Evolutionary conservation across 2,888 invertebrate species (phyloP).

Genomic region (Acrocyrtus sp.): DNA sequence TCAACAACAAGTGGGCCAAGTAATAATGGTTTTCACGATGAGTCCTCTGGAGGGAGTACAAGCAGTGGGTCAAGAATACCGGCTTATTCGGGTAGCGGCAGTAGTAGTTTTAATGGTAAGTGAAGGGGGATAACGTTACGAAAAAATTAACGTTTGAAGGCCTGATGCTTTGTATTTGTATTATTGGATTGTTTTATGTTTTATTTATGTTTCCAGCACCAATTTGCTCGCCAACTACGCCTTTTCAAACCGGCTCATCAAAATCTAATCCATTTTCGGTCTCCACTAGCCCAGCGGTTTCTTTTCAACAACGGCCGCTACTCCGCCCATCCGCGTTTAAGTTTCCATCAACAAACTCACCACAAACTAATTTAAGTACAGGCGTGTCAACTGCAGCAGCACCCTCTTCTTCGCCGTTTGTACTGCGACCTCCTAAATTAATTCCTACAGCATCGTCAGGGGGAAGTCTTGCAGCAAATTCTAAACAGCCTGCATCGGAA

Average conservation of each 20-base stretch:
- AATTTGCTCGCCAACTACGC: not conserved
- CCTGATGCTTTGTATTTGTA: too few species aligned
- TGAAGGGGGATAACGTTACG: too few species aligned
- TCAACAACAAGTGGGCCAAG: not conserved
- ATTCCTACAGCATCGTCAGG: conserved; percentile 5
- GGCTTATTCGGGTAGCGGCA: not conserved
- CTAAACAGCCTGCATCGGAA: not conserved
- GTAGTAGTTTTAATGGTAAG: not conserved
- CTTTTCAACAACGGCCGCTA: not conserved
- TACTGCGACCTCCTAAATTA: conserved; percentile 17
- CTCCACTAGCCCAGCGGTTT: not conserved
- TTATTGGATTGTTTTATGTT: too few species aligned
- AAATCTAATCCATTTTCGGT: conserved; percentile 5
- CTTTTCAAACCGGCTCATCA: not conserved
- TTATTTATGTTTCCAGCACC: not conserved
- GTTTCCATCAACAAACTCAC: not conserved
- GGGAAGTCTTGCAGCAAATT: not conserved
- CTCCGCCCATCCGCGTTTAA: conserved; percentile 26
- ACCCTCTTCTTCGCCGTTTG: conserved; percentile 1
- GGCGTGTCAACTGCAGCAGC: not conserved
- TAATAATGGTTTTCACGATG: not conserved
- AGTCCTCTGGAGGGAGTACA: not conserved
- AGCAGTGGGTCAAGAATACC: not conserved
- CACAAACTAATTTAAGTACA: not conserved
- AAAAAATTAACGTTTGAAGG: too few species aligned